Percentiles rank a stretch among this genome's conserved stretches.
These are phyloP conservation scores for Andrena camellia DNA, from an alignment of 2,888 invertebrate genomes.

Conservation along the genomic window DNA sequence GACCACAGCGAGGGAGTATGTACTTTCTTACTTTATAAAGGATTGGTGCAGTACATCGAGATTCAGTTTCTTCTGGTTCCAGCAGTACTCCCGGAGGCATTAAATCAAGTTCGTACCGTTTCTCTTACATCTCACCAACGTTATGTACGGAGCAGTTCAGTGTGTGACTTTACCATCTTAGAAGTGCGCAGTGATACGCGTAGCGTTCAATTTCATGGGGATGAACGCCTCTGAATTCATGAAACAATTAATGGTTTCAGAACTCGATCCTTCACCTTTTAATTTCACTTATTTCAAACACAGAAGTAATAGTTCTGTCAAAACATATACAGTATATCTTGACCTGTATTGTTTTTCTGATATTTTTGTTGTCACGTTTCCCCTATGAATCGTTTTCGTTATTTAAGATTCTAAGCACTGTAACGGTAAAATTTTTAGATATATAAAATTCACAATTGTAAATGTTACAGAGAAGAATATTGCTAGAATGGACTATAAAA, in stretches of 20 bases:
- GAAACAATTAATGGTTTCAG: neutral
- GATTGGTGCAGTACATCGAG: conserved; percentile 49
- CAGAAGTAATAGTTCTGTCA: too few relatives aligned
- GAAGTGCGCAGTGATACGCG: neutral
- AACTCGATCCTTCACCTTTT: neutral
- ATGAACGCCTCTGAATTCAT: neutral
- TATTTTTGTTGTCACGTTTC: too few relatives aligned
- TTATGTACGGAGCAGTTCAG: conserved; percentile 35
- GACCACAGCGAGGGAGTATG: conserved; percentile 8
- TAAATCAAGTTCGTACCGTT: conserved; percentile 81
- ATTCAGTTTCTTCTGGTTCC: conserved; percentile 55
- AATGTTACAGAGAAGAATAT: too few relatives aligned
- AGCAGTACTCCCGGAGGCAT: conserved; percentile 73
- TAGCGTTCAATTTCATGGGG: too few relatives aligned
- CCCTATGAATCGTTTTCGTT: too few relatives aligned
- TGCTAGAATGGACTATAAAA: too few relatives aligned
- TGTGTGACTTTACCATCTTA: conserved; percentile 24
- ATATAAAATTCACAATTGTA: too few relatives aligned
- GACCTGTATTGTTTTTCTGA: too few relatives aligned
- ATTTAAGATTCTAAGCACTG: too few relatives aligned
- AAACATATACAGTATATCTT: too few relatives aligned
- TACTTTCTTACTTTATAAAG: conserved; percentile 51
- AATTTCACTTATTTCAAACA: neutral
- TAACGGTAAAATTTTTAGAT: too few relatives aligned
- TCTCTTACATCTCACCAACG: conserved; percentile 46